Percentiles rank a stretch among this genome's conserved stretches.
Conservation (phyloP, 2,797 vertebrate genomes). For the Falco peregrinus region DNA sequence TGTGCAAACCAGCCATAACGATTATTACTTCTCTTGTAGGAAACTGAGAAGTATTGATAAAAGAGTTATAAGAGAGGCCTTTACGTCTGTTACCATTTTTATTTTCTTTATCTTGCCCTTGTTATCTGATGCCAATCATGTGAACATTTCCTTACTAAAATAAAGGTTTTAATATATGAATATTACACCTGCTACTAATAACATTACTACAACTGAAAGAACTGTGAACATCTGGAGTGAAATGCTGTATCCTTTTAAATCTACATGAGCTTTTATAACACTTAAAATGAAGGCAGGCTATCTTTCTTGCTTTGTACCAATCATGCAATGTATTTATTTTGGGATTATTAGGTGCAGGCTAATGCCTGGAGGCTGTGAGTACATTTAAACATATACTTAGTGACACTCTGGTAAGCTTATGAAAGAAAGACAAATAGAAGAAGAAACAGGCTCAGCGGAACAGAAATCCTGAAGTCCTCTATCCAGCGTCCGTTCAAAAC, state of each 20-base stretch:
- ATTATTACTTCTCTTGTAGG: background rate
- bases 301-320: background rate
- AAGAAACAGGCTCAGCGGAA: background rate
- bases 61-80: background rate
- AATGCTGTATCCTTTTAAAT: background rate
- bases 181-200: background rate
- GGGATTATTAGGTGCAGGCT: background rate
- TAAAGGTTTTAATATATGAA: background rate
- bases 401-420: background rate
- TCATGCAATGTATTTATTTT: background rate
- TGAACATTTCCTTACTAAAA: background rate
- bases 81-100: background rate
- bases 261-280: background rate
- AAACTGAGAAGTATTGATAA: background rate
- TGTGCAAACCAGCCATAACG: background rate
- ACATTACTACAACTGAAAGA: background rate
- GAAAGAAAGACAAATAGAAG: background rate
- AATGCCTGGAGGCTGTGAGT: background rate
- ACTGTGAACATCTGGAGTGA: background rate
- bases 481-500: accelerated
- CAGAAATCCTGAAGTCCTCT: background rate
- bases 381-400: background rate
- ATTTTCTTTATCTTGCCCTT: background rate
- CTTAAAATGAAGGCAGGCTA: background rate
- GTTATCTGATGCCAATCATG: background rate